Evolutionary conservation across 2,113 vertebrate species (phyloP).

Genomic region (Scopus umbretta): DNA sequence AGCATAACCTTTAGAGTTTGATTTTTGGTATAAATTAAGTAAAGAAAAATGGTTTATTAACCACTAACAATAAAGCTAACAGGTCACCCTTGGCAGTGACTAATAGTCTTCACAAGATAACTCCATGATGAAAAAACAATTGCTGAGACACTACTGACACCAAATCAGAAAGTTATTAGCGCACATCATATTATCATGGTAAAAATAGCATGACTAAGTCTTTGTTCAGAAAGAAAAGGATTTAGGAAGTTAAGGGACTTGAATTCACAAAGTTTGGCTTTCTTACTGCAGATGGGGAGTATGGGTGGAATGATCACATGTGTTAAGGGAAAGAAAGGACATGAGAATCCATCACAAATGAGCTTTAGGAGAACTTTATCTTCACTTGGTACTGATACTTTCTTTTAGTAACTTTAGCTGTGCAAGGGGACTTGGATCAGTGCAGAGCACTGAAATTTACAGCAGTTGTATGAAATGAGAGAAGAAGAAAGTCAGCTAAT

Average conservation of each 20-base stretch:
- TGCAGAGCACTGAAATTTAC: neutral
- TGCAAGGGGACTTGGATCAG: neutral
- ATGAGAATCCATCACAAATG: neutral
- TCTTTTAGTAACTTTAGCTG: neutral
- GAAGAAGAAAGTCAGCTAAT: neutral
- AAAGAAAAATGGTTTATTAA: neutral
- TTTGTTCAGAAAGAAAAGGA: neutral
- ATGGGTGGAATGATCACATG: neutral
- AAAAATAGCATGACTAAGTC: neutral
- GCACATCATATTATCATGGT: neutral
- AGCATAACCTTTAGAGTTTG: conserved; percentile 44
- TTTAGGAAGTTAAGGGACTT: neutral
- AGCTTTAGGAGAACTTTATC: neutral
- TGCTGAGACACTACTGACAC: neutral
- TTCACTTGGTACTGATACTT: neutral
- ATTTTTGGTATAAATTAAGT: conserved; percentile 27
- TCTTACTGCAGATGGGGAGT: neutral
- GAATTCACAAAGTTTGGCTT: neutral
- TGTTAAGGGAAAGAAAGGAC: neutral
- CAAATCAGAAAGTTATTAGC: neutral
- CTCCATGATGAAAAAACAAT: neutral
- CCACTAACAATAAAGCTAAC: neutral
- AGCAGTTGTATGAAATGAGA: neutral
- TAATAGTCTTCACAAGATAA: neutral
- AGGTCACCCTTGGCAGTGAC: neutral